Evolutionary conservation across 2,797 vertebrate genomes (phyloP), one percentile per base, ranked within the genome.

Genomic region (Sebastes melanostomus): DNA sequence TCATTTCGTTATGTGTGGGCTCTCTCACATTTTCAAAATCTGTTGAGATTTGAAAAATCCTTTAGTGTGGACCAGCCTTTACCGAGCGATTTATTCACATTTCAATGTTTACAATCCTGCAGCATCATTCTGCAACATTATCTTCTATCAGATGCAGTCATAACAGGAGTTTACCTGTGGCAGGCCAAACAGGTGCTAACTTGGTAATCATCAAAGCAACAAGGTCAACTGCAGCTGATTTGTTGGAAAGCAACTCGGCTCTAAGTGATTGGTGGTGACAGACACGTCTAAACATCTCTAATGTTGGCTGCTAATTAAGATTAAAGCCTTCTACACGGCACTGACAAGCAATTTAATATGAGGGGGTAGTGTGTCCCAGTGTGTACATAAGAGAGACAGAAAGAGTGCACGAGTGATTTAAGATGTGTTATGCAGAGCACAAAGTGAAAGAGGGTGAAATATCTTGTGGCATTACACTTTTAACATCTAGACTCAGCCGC

Each of bases 241-340:
- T 63, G 75, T 75, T 80, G 12, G 9, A 85, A 82, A 22, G 50
- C 72, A 50, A 71, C 81, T 70, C 5, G 12, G 55, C 77, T 83
- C 68, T 62, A 86, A 92, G 84, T 79, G 85, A 92, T 82, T 80
- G 72, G 63, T 83, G 83, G 70, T 74, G 91, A 93, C 85, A 91
- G 89, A 91, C 80, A 66, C 14, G 82, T 93, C 80, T 59, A 93
- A 93, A 93, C 90, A 90, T 91, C 70, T 90, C 87, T 78, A 81
- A 89, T 72, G 87, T 81, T 72, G 66, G 50, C 82, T 66, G 67
- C 80, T 91, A 91, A 91, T 91, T 92, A 89, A 89, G 90, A 92
- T 88, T 77, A 88, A 90, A 87, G 66, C 71, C 83, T 72, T 79
- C 77, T 72, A 60, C 83, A 66, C 7, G 3, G 69, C 81, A 82